A percentile compares a stretch with the other conserved stretches of the same genome.
These are phyloP conservation scores for Columba guinea DNA, from an alignment of 2,797 vertebrate species.

Conservation along the genomic window DNA sequence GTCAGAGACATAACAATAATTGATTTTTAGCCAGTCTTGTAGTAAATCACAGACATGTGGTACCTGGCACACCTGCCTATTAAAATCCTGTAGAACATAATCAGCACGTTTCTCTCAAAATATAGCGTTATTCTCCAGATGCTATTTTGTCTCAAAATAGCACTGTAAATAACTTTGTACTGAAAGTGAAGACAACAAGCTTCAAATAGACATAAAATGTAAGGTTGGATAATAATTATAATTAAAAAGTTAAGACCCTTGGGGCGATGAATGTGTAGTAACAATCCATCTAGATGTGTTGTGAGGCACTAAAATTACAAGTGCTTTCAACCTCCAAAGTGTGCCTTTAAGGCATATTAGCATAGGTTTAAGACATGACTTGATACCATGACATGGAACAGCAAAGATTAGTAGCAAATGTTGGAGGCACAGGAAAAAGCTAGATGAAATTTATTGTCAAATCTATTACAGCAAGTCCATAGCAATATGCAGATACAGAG, in stretches of 20 bases:
- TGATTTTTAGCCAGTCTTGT: background rate
- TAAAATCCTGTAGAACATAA: background rate
- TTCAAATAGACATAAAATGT: background rate
- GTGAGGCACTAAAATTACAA: slow-evolving; percentile 20
- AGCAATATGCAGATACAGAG: background rate
- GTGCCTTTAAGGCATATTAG: slow-evolving; percentile 1
- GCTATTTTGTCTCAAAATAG: background rate
- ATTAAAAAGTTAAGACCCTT: slow-evolving; percentile 18
- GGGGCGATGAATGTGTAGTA: background rate
- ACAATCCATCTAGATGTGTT: background rate
- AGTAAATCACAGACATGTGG: background rate
- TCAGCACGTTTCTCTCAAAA: background rate
- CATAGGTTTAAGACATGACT: background rate
- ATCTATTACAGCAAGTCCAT: background rate
- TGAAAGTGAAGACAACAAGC: background rate
- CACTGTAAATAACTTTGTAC: background rate
- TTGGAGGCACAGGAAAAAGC: background rate
- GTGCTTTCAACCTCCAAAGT: background rate
- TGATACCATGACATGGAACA: background rate
- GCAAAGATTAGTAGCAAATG: background rate
- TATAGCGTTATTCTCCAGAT: background rate
- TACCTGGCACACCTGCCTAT: background rate
- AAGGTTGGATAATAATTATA: background rate
- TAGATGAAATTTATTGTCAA: background rate
- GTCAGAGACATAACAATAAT: background rate